phyloP scores from a whole-genome alignment of 2,797 vertebrate species.

The Myioborus melanocephalus region DNA sequence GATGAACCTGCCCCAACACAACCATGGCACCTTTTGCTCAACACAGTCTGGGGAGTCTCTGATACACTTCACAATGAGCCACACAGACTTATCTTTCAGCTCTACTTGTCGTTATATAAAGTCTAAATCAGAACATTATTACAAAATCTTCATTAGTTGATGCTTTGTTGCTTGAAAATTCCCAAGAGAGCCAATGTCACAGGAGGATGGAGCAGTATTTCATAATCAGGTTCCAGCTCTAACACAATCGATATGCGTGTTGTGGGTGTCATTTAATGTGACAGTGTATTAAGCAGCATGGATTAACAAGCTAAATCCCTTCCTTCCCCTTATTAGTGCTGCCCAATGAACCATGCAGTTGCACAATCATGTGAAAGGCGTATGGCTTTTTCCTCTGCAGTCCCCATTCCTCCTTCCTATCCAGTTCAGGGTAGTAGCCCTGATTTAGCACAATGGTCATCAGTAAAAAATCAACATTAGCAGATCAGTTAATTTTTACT shows the following conservation, averaged over 20 bases:
- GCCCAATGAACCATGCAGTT: slow-evolving; percentile 13
- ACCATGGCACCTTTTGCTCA: background rate
- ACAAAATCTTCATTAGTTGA: background rate
- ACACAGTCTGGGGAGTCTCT: background rate
- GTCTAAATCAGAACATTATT: background rate
- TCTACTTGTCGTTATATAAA: background rate
- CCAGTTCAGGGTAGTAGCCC: background rate
- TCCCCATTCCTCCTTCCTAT: background rate
- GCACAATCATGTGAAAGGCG: background rate
- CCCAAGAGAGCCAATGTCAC: background rate
- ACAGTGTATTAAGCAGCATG: slow-evolving; percentile 1
- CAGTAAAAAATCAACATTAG: background rate
- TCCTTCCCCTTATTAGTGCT: slow-evolving; percentile 49
- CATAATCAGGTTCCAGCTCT: background rate
- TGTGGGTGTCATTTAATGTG: slow-evolving; percentile 44
- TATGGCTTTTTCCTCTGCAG: background rate
- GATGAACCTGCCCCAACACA: background rate
- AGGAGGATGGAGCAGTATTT: background rate
- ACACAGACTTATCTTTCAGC: background rate
- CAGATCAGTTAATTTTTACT: background rate
- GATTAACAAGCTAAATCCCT: slow-evolving; percentile 58
- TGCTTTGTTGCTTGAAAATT: background rate
- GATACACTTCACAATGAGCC: background rate
- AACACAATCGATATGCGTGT: background rate
- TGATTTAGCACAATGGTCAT: background rate